Conservation (phyloP, 2,888 invertebrate species). For the Pollenia griseotomentosa region DNA sequence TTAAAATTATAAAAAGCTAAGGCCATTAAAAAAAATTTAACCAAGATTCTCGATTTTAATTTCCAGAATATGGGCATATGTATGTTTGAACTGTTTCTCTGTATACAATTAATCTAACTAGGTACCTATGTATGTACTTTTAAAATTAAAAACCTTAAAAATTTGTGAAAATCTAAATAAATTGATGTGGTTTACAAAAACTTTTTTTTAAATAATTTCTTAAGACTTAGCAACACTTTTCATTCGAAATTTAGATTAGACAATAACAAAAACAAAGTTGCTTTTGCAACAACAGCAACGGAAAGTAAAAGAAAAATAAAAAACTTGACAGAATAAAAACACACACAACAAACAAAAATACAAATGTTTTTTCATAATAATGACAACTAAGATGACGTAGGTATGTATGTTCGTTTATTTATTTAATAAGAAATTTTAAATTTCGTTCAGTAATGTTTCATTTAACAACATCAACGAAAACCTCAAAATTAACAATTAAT, state of each 20-base stretch:
- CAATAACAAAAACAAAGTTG: constrained; percentile 17
- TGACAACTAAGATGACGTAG: constrained; percentile 38
- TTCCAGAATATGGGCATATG: no score
- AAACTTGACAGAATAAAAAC: constrained; percentile 22
- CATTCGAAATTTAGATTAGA: neutral
- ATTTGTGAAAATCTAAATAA: no score
- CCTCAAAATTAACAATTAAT: neutral
- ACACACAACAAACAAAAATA: constrained; percentile 11
- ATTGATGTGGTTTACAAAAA: no score
- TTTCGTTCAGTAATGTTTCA: neutral
- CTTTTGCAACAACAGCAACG: neutral
- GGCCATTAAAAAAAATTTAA: no score
- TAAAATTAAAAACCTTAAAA: no score
- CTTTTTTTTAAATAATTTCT: no score
- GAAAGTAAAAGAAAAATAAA: neutral
- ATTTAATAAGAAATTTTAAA: constrained; percentile 14
- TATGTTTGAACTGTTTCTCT: no score
- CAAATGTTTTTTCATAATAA: constrained; percentile 23
- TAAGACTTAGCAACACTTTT: constrained; percentile 5
- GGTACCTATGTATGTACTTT: no score
- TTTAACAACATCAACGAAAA: neutral
- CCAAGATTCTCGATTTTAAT: no score
- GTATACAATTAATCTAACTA: no score
- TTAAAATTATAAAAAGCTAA: no score
- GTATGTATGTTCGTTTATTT: constrained; percentile 10